Evolutionary conservation across 2,113 vertebrate genomes (phyloP).

Genomic region (Rhinolophus ferrumequinum): DNA sequence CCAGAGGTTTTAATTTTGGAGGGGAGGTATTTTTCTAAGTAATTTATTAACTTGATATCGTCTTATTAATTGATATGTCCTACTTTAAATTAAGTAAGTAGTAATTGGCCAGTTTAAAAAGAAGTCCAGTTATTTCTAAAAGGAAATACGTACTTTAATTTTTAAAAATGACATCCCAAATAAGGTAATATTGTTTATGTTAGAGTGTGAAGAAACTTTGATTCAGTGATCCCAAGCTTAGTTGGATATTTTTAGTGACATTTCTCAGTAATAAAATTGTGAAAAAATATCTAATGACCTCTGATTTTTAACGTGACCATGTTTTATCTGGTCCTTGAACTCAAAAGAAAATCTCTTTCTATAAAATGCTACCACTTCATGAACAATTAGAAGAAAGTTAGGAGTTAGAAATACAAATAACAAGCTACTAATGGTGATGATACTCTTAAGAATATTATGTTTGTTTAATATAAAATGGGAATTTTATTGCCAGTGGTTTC

Average conservation of each 20-base stretch:
- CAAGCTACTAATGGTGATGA: neutral
- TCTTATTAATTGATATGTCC: neutral
- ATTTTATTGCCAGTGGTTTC: neutral
- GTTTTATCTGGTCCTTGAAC: neutral
- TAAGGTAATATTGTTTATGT: neutral
- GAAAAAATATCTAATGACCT: neutral
- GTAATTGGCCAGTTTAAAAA: neutral
- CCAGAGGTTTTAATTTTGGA: neutral
- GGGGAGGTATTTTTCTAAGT: neutral
- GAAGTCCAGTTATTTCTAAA: neutral
- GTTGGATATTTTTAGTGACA: neutral
- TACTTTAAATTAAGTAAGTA: neutral
- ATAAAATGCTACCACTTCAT: neutral
- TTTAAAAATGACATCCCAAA: neutral
- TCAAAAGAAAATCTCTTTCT: neutral
- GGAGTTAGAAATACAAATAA: neutral
- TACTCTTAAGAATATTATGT: neutral
- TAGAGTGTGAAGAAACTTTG: neutral
- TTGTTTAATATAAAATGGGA: neutral
- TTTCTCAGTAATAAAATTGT: neutral
- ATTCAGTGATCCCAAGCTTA: neutral
- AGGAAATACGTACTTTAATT: constrained; percentile 10
- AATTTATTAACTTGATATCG: neutral
- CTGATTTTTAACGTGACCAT: neutral
- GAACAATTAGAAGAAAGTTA: neutral